phyloP scores from a whole-genome alignment of 2,797 vertebrate genomes.

The Diceros bicornis region DNA sequence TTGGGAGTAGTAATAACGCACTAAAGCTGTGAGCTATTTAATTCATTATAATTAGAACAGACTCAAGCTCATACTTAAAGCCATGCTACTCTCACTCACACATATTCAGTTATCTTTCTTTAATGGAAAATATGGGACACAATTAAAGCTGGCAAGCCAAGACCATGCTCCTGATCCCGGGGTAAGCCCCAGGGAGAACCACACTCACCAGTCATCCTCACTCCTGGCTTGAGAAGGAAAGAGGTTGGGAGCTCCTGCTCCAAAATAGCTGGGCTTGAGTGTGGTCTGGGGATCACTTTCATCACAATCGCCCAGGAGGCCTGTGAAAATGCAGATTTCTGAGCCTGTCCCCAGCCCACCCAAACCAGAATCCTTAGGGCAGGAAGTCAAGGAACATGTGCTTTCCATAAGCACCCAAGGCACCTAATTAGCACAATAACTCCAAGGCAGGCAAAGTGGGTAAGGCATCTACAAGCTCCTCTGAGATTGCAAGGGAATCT shows the following conservation, averaged over 20 bases:
- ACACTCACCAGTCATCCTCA: not conserved
- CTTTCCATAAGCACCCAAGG: not conserved
- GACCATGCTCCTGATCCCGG: not conserved
- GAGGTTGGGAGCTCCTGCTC: not conserved
- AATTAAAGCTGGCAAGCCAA: not conserved
- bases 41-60: not conserved
- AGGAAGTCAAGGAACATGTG: not conserved
- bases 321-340: not conserved
- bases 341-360: not conserved
- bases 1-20: not conserved
- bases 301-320: not conserved
- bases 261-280: not conserved
- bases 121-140: not conserved
- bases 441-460: not conserved
- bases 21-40: not conserved
- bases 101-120: not conserved
- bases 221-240: not conserved
- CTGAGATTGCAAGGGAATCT: not conserved
- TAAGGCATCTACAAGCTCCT: not conserved
- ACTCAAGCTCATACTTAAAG: not conserved
- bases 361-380: not conserved
- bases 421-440: not conserved
- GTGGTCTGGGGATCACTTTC: not conserved
- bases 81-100: not conserved
- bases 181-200: not conserved